phyloP scores from a whole-genome alignment of 2,888 invertebrate species.

The Dinocampus coccinellae region DNA sequence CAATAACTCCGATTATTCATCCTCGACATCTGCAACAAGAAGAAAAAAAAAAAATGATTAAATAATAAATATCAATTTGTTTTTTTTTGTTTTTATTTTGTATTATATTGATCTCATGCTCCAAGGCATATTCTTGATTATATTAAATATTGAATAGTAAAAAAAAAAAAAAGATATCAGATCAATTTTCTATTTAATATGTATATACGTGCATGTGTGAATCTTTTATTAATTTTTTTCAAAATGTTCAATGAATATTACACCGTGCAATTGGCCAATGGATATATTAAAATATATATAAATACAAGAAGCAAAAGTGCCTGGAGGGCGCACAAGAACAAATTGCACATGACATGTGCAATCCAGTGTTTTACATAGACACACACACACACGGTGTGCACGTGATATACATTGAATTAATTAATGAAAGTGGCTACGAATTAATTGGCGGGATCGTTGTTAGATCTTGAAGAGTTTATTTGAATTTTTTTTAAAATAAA shows the following conservation, averaged over 20 bases:
- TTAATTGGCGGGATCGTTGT: constrained; percentile 52
- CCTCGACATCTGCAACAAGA: background rate
- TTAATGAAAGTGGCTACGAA: constrained; percentile 61
- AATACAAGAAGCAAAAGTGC: constrained; percentile 23
- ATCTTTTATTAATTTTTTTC: background rate
- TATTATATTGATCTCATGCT: background rate
- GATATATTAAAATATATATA: constrained; percentile 33
- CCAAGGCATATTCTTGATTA: background rate
- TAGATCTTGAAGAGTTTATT: constrained; percentile 4
- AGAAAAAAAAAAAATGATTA: background rate
- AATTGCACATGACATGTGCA: constrained; percentile 18
- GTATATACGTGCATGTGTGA: background rate
- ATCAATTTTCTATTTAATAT: background rate
- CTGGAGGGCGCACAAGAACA: constrained; percentile 26
- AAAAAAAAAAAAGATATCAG: background rate
- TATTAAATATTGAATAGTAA: background rate
- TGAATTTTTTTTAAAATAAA: background rate
- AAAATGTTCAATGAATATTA: background rate
- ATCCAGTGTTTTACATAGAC: no score
- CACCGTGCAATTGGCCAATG: constrained; percentile 28
- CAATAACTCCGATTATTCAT: constrained; percentile 9
- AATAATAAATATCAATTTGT: constrained; percentile 19
- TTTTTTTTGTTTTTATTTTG: background rate
- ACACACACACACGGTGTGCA: constrained; percentile 48
- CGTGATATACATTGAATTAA: constrained; percentile 59